Evolutionary conservation across 2,888 invertebrate species (phyloP), one percentile per base, ranked within the genome.

Genomic region (Lymantria monacha): DNA sequence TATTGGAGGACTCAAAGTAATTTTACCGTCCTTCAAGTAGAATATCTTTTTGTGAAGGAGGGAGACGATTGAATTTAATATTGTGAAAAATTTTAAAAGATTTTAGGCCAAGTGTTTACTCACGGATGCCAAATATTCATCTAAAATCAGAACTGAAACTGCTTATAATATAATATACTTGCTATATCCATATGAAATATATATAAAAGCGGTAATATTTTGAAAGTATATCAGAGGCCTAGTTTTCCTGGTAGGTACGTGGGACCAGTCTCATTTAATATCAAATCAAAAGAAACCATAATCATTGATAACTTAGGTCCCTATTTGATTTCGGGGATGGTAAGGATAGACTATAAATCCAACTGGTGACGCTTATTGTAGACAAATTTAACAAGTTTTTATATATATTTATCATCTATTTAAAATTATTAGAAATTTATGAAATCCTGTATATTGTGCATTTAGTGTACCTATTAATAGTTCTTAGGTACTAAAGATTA

Each of bases 331-430:
- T 81, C 78, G 66, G 83, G 87, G 82, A 79, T 77, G 68, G 72
- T 85, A 83, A 81, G 76, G 69, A 76, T 85, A 87, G 71, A 74
- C 53, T 71, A 80, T 41, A 14, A 41, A 82, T 73, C 78, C 78
- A 84, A 85, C 81, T 78, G 87, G 87, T 87, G 85, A 91, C 88
- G 91, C 91, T 91, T 91, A 90, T 78, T 66, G 78, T 87, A 89
- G 84, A 76, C 55, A 76, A 82, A 74, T 74, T 61, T 83, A 84
- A 82, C 80, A 79, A 83, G 80, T 89, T 88, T 85, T 83, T 83
- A 74, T 69, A 41, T 12, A 65, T 85, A 85, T 83, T 79, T 85
- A 85, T 82, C 81, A 74, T 81, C 80, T 85, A 81, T 80, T 74
- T 79, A 71, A 77, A 78, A 42, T 70, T 60, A 69, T 56, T 72